Evolutionary conservation across 2,113 vertebrate species (phyloP).

Genomic region (Pitta sordida): DNA sequence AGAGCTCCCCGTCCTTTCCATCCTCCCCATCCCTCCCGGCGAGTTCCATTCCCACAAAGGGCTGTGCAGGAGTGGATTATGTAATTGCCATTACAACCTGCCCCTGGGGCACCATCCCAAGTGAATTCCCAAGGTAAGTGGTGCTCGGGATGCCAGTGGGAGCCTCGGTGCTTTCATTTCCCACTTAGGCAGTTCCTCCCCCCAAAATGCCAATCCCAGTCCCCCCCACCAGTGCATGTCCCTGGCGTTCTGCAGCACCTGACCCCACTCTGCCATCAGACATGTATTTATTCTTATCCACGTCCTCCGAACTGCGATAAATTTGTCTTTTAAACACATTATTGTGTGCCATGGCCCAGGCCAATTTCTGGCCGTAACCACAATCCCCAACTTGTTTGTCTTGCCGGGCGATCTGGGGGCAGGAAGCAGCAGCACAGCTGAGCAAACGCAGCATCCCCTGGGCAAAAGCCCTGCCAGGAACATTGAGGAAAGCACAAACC

Average conservation of each 20-base stretch:
- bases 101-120: neutral
- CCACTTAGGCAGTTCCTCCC: neutral
- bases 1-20: neutral
- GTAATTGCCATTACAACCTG: neutral
- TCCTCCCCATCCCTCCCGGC: neutral
- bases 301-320: neutral
- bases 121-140: neutral
- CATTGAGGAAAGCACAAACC: neutral
- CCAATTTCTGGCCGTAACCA: neutral
- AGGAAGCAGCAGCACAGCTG: neutral
- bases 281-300: neutral
- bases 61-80: rapidly evolving
- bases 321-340: neutral
- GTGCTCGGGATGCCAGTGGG: neutral
- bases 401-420: neutral
- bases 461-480: neutral
- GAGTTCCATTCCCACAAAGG: neutral
- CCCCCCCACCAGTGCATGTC: neutral
- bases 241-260: neutral
- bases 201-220: neutral
- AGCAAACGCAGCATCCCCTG: neutral
- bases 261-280: neutral
- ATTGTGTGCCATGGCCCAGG: rapidly evolving
- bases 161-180: neutral
- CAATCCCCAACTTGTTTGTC: neutral